phyloP scores from a whole-genome alignment of 2,888 invertebrate species.

The Heliconius ismenius region DNA sequence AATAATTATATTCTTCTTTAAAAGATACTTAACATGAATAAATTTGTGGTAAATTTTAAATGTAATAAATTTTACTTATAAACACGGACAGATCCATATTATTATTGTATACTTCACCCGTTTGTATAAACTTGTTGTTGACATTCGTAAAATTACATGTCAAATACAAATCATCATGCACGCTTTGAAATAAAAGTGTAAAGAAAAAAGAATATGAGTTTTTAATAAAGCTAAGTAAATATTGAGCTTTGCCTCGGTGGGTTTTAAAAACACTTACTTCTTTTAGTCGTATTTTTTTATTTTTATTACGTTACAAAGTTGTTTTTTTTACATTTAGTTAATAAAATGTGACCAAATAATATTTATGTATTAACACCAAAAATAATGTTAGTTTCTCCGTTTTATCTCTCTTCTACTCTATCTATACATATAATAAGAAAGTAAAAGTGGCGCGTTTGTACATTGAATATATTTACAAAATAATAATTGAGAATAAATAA shows the following conservation, averaged over 20 bases:
- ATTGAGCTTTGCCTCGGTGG: background rate
- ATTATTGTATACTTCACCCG: constrained; percentile 7
- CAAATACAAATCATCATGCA: constrained; percentile 9
- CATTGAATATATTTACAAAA: too few relatives aligned
- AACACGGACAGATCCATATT: background rate
- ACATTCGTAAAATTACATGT: constrained; percentile 25
- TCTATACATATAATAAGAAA: too few relatives aligned
- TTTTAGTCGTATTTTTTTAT: background rate
- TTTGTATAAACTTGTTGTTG: constrained; percentile 32
- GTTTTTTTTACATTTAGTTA: background rate
- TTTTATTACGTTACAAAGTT: background rate
- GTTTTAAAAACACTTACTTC: background rate
- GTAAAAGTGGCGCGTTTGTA: too few relatives aligned
- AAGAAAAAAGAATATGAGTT: constrained; percentile 9
- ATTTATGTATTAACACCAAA: too few relatives aligned
- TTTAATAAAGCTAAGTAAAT: constrained; percentile 14
- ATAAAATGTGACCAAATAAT: too few relatives aligned
- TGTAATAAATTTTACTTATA: background rate
- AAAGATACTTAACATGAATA: background rate
- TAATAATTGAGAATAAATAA: too few relatives aligned
- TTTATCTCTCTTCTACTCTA: too few relatives aligned
- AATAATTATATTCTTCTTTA: background rate
- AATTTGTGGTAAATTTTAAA: background rate
- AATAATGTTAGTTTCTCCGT: too few relatives aligned
- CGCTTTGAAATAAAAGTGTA: background rate